Evolutionary conservation across 2,113 vertebrate genomes (phyloP), one percentile per base, ranked within the genome.

Genomic region (Odontophorus gujanensis): DNA sequence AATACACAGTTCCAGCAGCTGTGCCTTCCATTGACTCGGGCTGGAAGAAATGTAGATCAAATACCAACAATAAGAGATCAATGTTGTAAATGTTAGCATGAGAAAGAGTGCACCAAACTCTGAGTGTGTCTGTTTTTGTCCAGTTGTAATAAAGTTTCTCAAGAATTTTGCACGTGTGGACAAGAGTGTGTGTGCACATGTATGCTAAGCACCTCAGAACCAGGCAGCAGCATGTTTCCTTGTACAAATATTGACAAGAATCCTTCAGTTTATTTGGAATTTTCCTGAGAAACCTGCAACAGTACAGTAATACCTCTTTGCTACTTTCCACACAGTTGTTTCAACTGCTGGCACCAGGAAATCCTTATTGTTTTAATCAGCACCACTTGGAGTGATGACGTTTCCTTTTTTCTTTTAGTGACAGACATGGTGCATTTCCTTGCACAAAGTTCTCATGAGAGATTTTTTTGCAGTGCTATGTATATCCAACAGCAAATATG

Each of bases 341-440:
- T 97, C 94, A 95, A 97, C 96, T 98, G 75, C 85, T 97, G 97
- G 97, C 97, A 97, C 96, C 97, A 99, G 99, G 99, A 99, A 99
- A 96, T 96, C 67, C 91, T 98, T 90, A 99, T 99, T 99, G 99
- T 99, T 99, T 97, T 93, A 81, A 89, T 77, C 91, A 87, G 67
- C 95, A 96, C 94, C 86, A 87, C 78, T 94, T 77, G 96, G 93
- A 93, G 95, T 89, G 92, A 94, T 95, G 96, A 98, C 97, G 90
- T 93, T 97, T 91, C 85, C 93, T 95, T 84, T 90, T 90, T 87
- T 74, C 77, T 79, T 87, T 93, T 90, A 92, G 94, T 97, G 98
- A 98, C 98, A 98, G 98, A 98, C 98, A 98, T 90, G 93, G 97
- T 97, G 90, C 81, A 95, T 97, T 99, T 99, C 98, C 99, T 99